These are phyloP conservation scores for Oreonectes daqikongensis DNA, from an alignment of 2,797 vertebrate species.

Conservation along the genomic window DNA sequence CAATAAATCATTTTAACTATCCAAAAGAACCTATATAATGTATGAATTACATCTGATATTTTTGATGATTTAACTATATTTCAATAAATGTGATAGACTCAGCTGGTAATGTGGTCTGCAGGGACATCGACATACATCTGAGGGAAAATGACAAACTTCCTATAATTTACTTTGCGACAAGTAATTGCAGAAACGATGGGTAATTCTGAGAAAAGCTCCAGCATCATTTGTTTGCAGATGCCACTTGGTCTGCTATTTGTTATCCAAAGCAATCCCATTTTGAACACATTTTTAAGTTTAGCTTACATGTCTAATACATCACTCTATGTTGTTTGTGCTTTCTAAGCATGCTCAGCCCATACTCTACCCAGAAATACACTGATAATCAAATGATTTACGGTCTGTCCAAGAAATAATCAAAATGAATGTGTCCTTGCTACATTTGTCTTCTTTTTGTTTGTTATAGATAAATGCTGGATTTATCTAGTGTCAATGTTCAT, in stretches of 20 bases:
- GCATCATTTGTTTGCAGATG: background rate
- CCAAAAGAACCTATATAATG: background rate
- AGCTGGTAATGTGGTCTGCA: background rate
- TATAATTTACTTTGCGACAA: background rate
- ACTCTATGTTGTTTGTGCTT: background rate
- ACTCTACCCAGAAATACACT: background rate
- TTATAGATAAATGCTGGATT: slow-evolving; percentile 12
- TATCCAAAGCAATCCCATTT: background rate
- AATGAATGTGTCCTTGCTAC: slow-evolving; percentile 7
- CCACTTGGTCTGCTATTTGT: background rate
- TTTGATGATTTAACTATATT: background rate
- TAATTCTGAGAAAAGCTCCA: background rate
- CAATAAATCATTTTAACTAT: too few species aligned
- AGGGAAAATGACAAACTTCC: background rate
- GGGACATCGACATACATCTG: background rate
- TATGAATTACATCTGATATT: background rate
- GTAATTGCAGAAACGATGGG: background rate
- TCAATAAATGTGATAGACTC: background rate
- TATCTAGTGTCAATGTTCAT: slow-evolving; percentile 19
- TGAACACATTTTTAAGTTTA: background rate
- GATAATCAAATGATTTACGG: slow-evolving; percentile 19
- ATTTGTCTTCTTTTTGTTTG: slow-evolving; percentile 24
- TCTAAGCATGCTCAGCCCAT: background rate
- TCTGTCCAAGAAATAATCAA: background rate
- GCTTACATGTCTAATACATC: background rate